phyloP scores from a whole-genome alignment of 1,140 invertebrate species.

The Goniozus legneri region DNA sequence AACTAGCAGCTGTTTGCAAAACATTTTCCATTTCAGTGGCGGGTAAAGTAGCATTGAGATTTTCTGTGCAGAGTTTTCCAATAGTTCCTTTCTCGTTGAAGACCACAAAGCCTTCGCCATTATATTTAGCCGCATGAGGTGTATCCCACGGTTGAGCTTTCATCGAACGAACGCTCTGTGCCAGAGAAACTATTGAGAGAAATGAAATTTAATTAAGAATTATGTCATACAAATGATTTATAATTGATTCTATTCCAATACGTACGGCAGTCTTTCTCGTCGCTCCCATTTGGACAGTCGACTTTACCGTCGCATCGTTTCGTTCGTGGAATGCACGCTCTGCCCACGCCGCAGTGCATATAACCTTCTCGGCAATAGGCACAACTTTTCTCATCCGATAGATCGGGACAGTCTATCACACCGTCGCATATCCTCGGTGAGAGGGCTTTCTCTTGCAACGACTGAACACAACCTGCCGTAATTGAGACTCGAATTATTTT shows the following conservation, averaged over 20 bases:
- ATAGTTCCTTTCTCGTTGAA: slow-evolving; percentile 78
- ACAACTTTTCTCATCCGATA: slow-evolving; percentile 75
- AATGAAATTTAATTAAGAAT: background rate
- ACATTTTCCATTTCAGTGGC: slow-evolving; percentile 55
- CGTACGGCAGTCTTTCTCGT: slow-evolving; percentile 83
- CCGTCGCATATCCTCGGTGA: slow-evolving; percentile 80
- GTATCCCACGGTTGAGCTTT: slow-evolving; percentile 57
- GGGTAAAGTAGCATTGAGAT: slow-evolving; percentile 59
- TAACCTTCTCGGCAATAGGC: slow-evolving; percentile 68
- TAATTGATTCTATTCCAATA: slow-evolving; percentile 58
- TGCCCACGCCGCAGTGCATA: slow-evolving; percentile 74
- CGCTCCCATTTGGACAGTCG: slow-evolving; percentile 82
- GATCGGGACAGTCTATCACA: slow-evolving; percentile 78
- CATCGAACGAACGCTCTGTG: slow-evolving; percentile 62
- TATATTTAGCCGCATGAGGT: slow-evolving; percentile 66
- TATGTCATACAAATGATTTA: background rate
- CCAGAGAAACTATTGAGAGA: slow-evolving; percentile 64
- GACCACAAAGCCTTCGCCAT: slow-evolving; percentile 71
- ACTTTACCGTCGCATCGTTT: slow-evolving; percentile 76
- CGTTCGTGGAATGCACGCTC: slow-evolving; percentile 67
- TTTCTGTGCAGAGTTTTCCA: slow-evolving; percentile 77
- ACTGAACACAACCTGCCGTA: slow-evolving; percentile 64
- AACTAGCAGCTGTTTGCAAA: slow-evolving; percentile 67
- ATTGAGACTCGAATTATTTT: slow-evolving; percentile 1
- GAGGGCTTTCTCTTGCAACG: slow-evolving; percentile 67